Conservation (phyloP, 1,140 invertebrate species). For the Papilio polytes region DNA sequence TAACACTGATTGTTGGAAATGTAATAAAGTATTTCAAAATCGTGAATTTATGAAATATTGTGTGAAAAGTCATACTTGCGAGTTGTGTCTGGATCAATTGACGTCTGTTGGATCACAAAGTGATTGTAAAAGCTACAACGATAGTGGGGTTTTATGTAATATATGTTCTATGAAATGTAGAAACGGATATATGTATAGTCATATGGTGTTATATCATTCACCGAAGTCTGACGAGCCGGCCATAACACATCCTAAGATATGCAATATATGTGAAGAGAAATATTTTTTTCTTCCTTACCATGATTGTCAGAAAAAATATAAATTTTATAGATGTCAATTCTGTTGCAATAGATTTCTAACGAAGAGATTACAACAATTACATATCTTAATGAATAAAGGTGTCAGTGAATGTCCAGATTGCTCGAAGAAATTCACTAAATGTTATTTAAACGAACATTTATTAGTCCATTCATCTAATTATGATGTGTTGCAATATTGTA, state of each 20-base stretch:
- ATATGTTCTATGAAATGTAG: background rate
- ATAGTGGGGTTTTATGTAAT: background rate
- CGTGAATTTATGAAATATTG: background rate
- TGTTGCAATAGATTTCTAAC: constrained; percentile 3
- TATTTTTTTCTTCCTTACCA: background rate
- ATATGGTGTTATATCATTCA: background rate
- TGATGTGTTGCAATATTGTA: background rate
- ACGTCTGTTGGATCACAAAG: background rate
- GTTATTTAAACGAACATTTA: background rate
- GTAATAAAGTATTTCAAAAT: background rate
- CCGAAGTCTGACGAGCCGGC: background rate
- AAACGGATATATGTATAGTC: background rate
- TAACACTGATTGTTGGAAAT: constrained; percentile 19
- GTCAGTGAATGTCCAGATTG: background rate
- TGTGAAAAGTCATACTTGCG: background rate
- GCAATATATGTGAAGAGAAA: background rate
- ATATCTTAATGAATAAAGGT: background rate
- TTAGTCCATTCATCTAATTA: background rate
- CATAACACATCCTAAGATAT: background rate
- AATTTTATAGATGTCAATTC: background rate
- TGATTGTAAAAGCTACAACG: background rate
- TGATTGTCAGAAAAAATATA: background rate
- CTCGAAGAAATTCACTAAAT: background rate
- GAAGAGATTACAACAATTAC: background rate
- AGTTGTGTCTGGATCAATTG: background rate